Conservation (phyloP, 2,888 invertebrate species). For the Encarsia formosa region DNA sequence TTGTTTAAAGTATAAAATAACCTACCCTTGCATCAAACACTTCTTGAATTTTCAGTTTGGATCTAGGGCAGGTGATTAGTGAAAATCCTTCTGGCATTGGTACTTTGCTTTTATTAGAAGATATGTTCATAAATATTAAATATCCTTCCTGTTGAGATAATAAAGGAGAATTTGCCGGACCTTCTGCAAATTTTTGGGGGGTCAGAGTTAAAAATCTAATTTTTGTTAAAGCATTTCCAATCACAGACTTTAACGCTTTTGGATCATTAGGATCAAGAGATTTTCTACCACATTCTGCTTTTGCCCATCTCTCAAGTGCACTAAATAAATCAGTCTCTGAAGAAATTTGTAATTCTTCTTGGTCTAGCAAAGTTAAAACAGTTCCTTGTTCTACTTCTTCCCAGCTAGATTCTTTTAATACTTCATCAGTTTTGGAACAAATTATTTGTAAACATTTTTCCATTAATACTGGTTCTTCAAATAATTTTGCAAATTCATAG, state of each 20-base stretch:
- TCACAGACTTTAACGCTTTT: conserved; percentile 40
- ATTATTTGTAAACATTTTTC: conserved; percentile 80
- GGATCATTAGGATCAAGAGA: conserved; percentile 46
- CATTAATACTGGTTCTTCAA: conserved; percentile 77
- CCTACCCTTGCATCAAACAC: conserved; percentile 4
- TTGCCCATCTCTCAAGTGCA: conserved; percentile 65
- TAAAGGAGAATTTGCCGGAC: conserved; percentile 70
- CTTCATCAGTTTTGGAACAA: conserved; percentile 70
- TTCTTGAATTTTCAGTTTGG: conserved; percentile 10
- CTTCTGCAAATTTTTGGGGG: conserved; percentile 79
- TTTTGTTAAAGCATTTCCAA: conserved; percentile 66
- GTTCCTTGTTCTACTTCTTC: conserved; percentile 74
- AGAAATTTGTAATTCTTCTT: conserved; percentile 68
- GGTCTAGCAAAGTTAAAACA: conserved; percentile 69
- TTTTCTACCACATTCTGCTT: conserved; percentile 56
- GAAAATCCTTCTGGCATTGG: conserved; percentile 74
- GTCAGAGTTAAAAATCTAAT: conserved; percentile 77
- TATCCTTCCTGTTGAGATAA: conserved; percentile 74
- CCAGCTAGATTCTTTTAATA: conserved; percentile 71
- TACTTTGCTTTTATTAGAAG: conserved; percentile 62
- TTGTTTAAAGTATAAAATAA: no score
- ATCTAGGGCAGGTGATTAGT: conserved; percentile 35
- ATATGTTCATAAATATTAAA: conserved; percentile 77
- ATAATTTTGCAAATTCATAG: conserved; percentile 80
- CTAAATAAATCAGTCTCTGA: conserved; percentile 76